phyloP scores from a whole-genome alignment of 2,113 vertebrate genomes.

The Charadrius vociferus region DNA sequence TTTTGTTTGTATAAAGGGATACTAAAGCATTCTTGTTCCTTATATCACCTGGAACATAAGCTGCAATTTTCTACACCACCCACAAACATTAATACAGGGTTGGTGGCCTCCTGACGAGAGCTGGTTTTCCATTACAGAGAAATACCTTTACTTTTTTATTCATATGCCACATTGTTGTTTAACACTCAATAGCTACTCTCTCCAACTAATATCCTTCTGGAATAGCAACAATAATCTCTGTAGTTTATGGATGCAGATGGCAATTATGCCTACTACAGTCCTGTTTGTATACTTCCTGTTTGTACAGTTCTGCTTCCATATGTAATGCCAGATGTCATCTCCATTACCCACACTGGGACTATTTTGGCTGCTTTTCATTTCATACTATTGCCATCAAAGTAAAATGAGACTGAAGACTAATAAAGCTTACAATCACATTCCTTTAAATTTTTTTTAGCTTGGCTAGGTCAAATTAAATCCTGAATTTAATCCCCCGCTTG shows the following conservation, averaged over 20 bases:
- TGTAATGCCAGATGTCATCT: neutral
- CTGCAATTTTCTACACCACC: neutral
- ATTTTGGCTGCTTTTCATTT: neutral
- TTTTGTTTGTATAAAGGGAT: neutral
- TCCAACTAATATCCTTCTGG: neutral
- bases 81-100: neutral
- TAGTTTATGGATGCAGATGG: neutral
- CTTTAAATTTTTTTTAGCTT: neutral
- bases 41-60: neutral
- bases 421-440: neutral
- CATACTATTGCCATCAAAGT: neutral
- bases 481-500: neutral
- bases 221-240: neutral
- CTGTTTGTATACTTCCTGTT: neutral
- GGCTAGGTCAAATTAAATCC: neutral
- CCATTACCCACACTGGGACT: neutral
- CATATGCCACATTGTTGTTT: neutral
- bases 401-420: neutral
- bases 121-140: neutral
- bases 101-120: neutral
- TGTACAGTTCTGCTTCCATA: neutral
- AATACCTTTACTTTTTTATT: neutral
- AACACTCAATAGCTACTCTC: neutral
- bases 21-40: neutral
- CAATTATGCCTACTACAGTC: neutral